A percentile compares a stretch with the other conserved stretches of the same genome.
Conservation (phyloP, 2,888 invertebrate species). For the Drosophila leonis region DNA sequence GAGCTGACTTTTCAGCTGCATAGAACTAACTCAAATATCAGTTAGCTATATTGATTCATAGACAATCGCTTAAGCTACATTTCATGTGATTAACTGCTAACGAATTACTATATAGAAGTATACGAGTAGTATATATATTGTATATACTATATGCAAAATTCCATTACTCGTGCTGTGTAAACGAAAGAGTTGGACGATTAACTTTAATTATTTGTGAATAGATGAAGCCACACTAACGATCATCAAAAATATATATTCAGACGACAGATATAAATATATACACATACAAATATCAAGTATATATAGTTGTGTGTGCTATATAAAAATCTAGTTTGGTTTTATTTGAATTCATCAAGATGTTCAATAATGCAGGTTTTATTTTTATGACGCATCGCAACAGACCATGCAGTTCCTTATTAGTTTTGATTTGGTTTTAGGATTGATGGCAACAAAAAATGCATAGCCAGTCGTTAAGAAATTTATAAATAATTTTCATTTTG, state of each 20-base stretch:
- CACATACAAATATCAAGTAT: not conserved
- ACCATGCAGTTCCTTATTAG: constrained; percentile 54
- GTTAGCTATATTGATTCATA: constrained; percentile 14
- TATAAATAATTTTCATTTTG: constrained; percentile 4
- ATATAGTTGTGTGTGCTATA: constrained; percentile 1
- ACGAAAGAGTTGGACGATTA: constrained; percentile 14
- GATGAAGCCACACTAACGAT: constrained; percentile 15
- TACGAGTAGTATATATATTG: constrained; percentile 1
- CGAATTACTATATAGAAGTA: constrained; percentile 12
- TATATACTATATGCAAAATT: constrained; percentile 14
- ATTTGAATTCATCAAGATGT: constrained; percentile 19
- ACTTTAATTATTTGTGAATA: constrained; percentile 10
- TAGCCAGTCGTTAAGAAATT: constrained; percentile 2
- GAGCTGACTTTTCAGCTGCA: not conserved
- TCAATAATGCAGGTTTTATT: constrained; percentile 39
- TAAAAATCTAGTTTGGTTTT: constrained; percentile 44
- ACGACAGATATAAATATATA: not conserved
- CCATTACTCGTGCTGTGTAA: constrained; percentile 21
- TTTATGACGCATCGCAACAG: constrained; percentile 24
- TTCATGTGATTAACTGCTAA: constrained; percentile 34
- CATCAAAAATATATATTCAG: not conserved
- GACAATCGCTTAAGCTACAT: constrained; percentile 14
- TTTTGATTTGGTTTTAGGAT: constrained; percentile 20
- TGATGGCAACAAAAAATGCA: constrained; percentile 9
- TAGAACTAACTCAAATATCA: constrained; percentile 21